Base-by-base conservation (phyloP, 2,888 invertebrate species). In the Tuberolachnus salignus region DNA sequence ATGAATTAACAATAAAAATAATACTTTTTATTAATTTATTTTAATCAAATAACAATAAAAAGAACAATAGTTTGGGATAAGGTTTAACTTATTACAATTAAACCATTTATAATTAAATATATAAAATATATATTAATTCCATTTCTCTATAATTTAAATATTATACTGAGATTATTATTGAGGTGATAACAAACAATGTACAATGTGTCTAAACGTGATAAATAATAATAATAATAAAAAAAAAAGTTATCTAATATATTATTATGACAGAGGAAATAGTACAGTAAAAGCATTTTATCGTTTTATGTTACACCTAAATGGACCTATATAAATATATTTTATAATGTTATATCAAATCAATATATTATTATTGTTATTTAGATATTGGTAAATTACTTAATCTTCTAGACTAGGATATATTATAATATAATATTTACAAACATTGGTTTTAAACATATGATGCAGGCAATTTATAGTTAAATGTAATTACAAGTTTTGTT, bases 1-100 rank as follows among this genome's bases (percentile, higher is more conserved):
- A 67, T 69, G 59, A 59, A 78, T 78, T 78, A 78, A 78, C 78
- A 69, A 78, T 78, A 49, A 57, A 74, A 78, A 78, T 78, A 78
- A 78, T 78, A 78, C 78, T 78, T 67, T 78, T 34, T 51, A 63
- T 63, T 71, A 42, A 71, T 59, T 73, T 49, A 61, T 72, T 72
- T 61, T 19, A 61, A 72, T 34, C 19, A 75, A 74, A 74, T 64
- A 74, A 74, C 66, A 53, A 66, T 75, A 75, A 66, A 63, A 73
- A 63, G 23, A 74, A 66, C 46, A 74, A 64, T 44, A 66, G 26
- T 3, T 64, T 74, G 51, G 44, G 53, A 64, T 42, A 73, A 73
- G 53, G 23, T 66, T 53, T n/a, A 34, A 55, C 55, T 46, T 26
- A n/a, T 63, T 51, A 63, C 14, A 21, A 51, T 42, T 53, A 44